Evolutionary conservation across 2,888 invertebrate species (phyloP).

Genomic region (Syrista parreyssii): DNA sequence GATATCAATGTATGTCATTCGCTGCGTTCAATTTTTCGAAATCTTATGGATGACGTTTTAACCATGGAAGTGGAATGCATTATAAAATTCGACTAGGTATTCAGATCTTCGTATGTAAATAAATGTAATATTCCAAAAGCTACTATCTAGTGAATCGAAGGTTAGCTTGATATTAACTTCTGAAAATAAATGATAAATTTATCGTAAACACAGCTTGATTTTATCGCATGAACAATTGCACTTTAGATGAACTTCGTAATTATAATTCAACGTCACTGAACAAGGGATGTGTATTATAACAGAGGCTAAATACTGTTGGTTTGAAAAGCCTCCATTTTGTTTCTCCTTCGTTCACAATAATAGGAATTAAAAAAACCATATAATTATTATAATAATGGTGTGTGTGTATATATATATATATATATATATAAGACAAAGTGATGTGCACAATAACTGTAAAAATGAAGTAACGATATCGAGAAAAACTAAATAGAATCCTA

Average conservation of each 20-base stretch:
- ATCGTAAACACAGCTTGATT: no score
- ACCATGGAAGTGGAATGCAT: background rate
- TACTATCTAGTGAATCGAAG: background rate
- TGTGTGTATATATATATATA: no score
- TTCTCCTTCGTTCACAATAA: no score
- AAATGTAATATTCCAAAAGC: background rate
- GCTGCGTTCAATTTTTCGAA: background rate
- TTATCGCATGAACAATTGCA: background rate
- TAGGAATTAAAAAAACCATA: no score
- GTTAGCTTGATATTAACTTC: background rate
- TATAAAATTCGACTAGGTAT: background rate
- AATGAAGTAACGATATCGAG: background rate
- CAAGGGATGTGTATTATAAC: background rate
- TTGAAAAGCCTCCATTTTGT: no score
- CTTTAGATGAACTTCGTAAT: background rate
- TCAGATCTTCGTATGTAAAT: background rate
- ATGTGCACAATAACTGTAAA: no score
- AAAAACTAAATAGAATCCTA: background rate
- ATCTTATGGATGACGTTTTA: background rate
- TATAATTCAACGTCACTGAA: background rate
- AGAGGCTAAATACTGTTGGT: no score
- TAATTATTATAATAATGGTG: no score
- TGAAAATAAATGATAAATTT: background rate
- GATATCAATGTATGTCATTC: background rate
- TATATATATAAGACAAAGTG: background rate